Evolutionary conservation across 2,888 invertebrate genomes (phyloP).

Genomic region (Agonum fuliginosum): DNA sequence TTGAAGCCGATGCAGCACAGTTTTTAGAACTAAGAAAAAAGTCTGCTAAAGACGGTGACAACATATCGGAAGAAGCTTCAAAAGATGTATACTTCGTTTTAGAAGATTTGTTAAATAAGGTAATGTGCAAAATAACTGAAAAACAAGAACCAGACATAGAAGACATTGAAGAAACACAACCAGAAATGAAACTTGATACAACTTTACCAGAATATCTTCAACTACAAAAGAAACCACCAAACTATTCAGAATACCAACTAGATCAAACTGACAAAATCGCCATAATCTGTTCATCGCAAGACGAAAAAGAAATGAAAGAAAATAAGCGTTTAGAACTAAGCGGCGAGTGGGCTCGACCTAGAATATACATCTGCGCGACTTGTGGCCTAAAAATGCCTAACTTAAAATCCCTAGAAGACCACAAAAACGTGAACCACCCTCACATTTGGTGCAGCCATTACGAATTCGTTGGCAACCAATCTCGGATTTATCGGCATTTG

Average conservation of each 20-base stretch:
- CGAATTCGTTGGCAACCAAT: constrained; percentile 85
- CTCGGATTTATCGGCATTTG: constrained; percentile 75
- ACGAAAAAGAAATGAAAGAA: constrained; percentile 65
- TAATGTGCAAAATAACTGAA: constrained; percentile 63
- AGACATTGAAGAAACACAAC: constrained; percentile 37
- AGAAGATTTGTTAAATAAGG: constrained; percentile 68
- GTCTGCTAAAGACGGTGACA: constrained; percentile 68
- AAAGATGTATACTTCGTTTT: constrained; percentile 68
- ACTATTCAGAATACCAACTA: constrained; percentile 67
- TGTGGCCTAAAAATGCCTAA: constrained; percentile 86
- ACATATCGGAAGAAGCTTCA: constrained; percentile 67
- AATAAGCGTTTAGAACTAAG: constrained; percentile 77
- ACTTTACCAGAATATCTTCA: constrained; percentile 68
- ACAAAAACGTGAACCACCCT: constrained; percentile 88
- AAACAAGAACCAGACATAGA: constrained; percentile 34
- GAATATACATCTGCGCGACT: constrained; percentile 90
- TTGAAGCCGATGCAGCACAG: constrained; percentile 67
- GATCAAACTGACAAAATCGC: constrained; percentile 71
- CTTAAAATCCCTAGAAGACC: constrained; percentile 85
- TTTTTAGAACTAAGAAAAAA: constrained; percentile 66
- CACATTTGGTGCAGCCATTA: constrained; percentile 91
- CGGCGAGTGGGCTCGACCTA: constrained; percentile 89
- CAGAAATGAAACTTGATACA: constrained; percentile 12
- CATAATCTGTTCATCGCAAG: constrained; percentile 72
- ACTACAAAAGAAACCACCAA: constrained; percentile 66